phyloP scores from a whole-genome alignment of 2,797 vertebrate genomes.

The Melanotaenia trifasciata region DNA sequence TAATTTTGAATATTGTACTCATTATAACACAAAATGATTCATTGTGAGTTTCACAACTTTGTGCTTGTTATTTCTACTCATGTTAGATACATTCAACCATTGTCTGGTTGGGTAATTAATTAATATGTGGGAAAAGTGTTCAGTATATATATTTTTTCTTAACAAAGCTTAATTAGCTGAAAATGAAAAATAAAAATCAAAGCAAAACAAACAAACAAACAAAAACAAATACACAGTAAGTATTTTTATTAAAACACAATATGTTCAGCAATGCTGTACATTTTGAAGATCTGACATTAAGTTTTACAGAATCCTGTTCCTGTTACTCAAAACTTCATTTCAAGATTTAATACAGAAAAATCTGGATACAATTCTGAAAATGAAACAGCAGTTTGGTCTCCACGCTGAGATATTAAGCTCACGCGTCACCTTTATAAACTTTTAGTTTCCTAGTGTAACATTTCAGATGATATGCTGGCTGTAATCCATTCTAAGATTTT shows the following conservation, averaged over 20 bases:
- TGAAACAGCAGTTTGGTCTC: not conserved
- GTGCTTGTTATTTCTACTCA: not conserved
- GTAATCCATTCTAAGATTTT: not conserved
- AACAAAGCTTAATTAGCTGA: not conserved
- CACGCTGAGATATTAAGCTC: not conserved
- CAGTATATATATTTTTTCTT: not conserved
- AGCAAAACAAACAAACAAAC: not conserved
- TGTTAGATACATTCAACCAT: not conserved
- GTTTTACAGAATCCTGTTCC: not conserved
- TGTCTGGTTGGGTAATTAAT: not conserved
- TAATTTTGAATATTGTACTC: conserved; percentile 6
- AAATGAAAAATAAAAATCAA: not conserved
- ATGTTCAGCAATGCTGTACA: not conserved
- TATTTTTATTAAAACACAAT: not conserved
- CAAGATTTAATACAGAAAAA: not conserved
- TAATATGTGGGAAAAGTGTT: not conserved
- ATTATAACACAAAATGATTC: not conserved
- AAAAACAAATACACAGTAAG: not conserved
- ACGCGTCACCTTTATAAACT: not conserved
- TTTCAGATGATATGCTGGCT: not conserved
- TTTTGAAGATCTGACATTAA: not conserved
- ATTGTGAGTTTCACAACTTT: not conserved
- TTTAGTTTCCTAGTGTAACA: not conserved
- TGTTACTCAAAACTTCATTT: not conserved
- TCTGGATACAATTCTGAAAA: not conserved